Evolutionary conservation across 2,797 vertebrate genomes (phyloP), one percentile per base, ranked within the genome.

Genomic region (Etheostoma perlongum): DNA sequence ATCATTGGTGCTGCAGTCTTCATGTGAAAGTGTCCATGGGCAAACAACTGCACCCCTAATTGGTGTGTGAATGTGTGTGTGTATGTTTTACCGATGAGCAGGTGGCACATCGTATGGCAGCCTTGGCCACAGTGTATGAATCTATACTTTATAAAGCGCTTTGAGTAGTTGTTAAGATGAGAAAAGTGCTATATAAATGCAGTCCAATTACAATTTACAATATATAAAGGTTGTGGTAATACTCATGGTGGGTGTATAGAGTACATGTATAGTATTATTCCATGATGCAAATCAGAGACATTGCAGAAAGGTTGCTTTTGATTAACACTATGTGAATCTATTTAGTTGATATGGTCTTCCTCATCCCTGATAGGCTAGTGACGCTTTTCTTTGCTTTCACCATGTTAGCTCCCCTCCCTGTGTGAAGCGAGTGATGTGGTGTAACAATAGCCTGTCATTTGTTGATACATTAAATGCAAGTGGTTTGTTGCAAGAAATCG

Each of bases 401-500:
- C 8, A 0, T 21, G 10, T 25, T 33, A 21, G 40, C 30, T 61
- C 8, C 33, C n/a, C 10, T 48, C 33, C 2, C 15, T 19, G 10
- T 59, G 42, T n/a, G n/a, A 25, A 49, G n/a, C 44, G n/a, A 1
- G 1, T 48, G 44, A 54, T n/a, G 48, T 18, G 16, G 12, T 51
- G 49, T 53, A 72, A 66, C 49, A 57, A n/a, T 23, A 12, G 12
- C 46, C 66, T 54, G 48, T 78, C 64, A 65, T 72, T 54, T 70
- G 8, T n/a, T 49, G 27, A 62, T 58, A 42, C 27, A 67, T 80
- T 72, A 69, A 60, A 21, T 4, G 12, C 36, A 40, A 40, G 68
- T 40, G 68, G 52, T 62, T 54, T 76, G 65, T 67, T 71, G 61
- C 62, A 36, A 63, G 60, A 51, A 19, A 60, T 64, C 54, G 16